Evolutionary conservation across 2,797 vertebrate species (phyloP).

Genomic region (Anomalospiza imberbis): DNA sequence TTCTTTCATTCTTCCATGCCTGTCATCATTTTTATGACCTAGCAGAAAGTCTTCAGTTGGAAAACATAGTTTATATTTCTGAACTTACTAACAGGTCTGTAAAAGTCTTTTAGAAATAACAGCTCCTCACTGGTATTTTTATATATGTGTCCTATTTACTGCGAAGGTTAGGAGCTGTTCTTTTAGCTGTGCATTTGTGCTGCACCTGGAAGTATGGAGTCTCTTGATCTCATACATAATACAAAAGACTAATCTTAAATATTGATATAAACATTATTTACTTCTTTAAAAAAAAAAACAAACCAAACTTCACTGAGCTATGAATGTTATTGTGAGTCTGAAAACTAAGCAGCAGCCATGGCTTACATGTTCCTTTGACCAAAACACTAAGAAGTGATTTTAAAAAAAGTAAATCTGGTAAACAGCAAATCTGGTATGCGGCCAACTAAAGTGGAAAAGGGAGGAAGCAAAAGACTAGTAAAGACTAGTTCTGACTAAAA

Average conservation of each 20-base stretch:
- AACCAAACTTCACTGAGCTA: background rate
- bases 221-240: background rate
- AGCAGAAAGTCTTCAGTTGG: background rate
- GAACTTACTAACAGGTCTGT: background rate
- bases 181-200: background rate
- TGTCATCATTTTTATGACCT: background rate
- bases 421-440: background rate
- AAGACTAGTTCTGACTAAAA: background rate
- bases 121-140: background rate
- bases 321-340: background rate
- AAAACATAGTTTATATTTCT: background rate
- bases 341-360: background rate
- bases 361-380: background rate
- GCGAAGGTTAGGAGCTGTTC: background rate
- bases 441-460: background rate
- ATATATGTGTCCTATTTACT: background rate
- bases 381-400: background rate
- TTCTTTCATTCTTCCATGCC: background rate
- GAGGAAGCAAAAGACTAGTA: background rate
- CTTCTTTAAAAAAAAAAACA: background rate
- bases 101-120: background rate
- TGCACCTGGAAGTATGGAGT: background rate
- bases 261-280: background rate
- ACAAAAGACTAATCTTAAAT: background rate
- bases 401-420: background rate